Evolutionary conservation across 2,888 invertebrate species (phyloP).

Genomic region (Maniola hyperantus): DNA sequence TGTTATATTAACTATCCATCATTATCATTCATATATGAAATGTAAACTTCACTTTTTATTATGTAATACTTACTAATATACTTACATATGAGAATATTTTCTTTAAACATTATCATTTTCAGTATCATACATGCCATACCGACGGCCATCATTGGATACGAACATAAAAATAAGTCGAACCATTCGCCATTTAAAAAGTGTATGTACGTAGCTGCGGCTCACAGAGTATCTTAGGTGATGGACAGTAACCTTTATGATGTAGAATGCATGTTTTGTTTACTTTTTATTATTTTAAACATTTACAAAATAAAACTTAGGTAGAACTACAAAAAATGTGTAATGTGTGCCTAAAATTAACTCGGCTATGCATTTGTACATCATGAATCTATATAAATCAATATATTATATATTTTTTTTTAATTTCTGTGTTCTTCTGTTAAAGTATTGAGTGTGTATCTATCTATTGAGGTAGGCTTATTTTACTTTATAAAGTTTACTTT

Average conservation of each 20-base stretch:
- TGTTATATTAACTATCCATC: not conserved
- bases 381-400: no score
- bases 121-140: slow-evolving; percentile 64
- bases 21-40: not conserved
- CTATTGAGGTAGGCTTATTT: no score
- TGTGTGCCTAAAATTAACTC: no score
- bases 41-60: not conserved
- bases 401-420: no score
- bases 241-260: not conserved
- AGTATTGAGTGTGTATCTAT: no score
- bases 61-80: not conserved
- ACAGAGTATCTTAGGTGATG: slow-evolving; percentile 29
- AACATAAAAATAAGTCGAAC: slow-evolving; percentile 66
- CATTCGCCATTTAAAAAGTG: slow-evolving; percentile 71
- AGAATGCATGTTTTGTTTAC: no score
- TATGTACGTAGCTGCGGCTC: slow-evolving; percentile 69
- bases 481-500: no score
- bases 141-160: slow-evolving; percentile 56
- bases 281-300: no score
- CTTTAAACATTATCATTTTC: slow-evolving; percentile 50
- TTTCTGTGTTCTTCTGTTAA: no score
- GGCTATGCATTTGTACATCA: no score
- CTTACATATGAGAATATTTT: slow-evolving; percentile 1
- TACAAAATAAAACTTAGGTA: no score
- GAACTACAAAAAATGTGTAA: no score